Base-by-base conservation (phyloP, 1,140 invertebrate genomes). In the Doryteuthis pealeii region DNA sequence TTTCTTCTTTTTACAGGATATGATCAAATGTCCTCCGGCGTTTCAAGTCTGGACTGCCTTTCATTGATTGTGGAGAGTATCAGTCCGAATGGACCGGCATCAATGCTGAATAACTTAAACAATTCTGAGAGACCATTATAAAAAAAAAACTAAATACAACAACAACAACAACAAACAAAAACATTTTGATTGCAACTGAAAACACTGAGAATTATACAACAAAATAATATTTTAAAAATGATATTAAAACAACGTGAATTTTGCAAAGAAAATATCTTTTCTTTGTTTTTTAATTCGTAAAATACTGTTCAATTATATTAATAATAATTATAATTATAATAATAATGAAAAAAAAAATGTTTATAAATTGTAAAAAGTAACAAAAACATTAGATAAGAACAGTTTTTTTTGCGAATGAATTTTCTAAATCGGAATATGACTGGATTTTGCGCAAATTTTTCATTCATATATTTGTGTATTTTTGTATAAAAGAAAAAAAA, bases 31-130 rank as follows among this genome's bases (percentile, higher is more conserved):
- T 62, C 54, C 10, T 62, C 54, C 26, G 54, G 54, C 10, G 54
- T 62, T n/a, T 62, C 54, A 8, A 62, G 54, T 28, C 54, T 62
- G 54, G 54, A 62, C 26, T 62, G 54, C 26, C 54, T 62, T n/a
- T 62, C 54, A 22, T 62, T 62, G 18, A 62, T 62, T 14, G 54
- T 62, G 6, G 54, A 62, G 1, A 62, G 54, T 22, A 62, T 62
- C 10, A 62, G 54, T 22, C 54, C 54, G 10, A 62, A 22, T 6
- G 54, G 54, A n/a, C 18, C 54, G 54, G 26, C 54, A 6, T 62
- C 54, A 12, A 62, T 62, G 54, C 26, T 62, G 26, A 62, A 62
- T 18, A 62, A 28, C 18, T 6, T 62, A 5, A 62, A 62, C 18
- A 28, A 0, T 62, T 5, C 54, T 22, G 54, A 62, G 26, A 5